A percentile compares a stretch with the other conserved stretches of the same genome.
Conservation (phyloP, 2,797 vertebrate genomes). For the Morelia viridis region DNA sequence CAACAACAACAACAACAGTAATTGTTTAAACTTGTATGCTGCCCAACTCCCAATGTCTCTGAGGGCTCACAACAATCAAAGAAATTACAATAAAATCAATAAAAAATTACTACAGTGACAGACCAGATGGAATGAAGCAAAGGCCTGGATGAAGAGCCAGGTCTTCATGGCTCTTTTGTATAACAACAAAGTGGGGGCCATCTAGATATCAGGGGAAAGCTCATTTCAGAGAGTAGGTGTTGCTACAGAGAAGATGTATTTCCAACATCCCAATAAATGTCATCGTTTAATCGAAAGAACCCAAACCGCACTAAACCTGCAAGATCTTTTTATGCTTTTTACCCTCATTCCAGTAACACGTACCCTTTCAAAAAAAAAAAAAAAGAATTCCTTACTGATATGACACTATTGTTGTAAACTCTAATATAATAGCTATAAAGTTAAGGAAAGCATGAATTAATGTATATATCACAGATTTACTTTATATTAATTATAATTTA, state of each 20-base stretch:
- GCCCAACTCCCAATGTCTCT: background rate
- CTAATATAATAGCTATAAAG: background rate
- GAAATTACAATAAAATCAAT: background rate
- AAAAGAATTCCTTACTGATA: constrained; percentile 9
- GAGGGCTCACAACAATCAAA: background rate
- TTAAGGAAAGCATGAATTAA: background rate
- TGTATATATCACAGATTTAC: background rate
- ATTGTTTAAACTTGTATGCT: background rate
- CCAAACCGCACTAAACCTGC: background rate
- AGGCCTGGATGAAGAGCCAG: background rate
- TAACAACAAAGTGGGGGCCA: background rate
- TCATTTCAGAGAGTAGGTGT: background rate
- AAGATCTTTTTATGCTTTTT: background rate
- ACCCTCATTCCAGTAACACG: background rate
- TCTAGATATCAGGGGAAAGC: background rate
- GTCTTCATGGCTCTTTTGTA: background rate
- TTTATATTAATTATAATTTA: background rate
- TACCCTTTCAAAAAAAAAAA: constrained; percentile 25
- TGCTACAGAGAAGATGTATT: background rate
- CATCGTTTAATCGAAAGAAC: background rate
- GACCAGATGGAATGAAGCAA: background rate
- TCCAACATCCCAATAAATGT: background rate
- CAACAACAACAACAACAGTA: background rate
- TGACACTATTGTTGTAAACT: background rate
- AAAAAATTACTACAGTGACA: background rate